Evolutionary conservation across 2,113 vertebrate species (phyloP).

Genomic region (Ptyas mucosa): DNA sequence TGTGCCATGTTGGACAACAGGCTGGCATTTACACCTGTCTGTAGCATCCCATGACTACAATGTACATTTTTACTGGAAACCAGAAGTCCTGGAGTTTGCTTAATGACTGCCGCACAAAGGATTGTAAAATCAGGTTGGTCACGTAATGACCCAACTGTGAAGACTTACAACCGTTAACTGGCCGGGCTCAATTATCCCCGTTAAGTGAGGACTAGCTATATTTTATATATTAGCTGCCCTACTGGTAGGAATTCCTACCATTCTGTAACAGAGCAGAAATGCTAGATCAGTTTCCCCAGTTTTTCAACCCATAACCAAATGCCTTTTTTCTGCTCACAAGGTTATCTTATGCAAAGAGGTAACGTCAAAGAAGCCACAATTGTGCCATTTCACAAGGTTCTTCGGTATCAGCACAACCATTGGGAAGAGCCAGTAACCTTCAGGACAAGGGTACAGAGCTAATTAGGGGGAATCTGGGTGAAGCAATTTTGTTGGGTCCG

Average conservation of each 20-base stretch:
- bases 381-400: background rate
- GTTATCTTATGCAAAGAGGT: background rate
- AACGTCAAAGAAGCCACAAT: background rate
- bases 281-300: background rate
- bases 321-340: background rate
- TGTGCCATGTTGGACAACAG: no score
- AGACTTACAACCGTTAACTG: background rate
- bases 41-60: no score
- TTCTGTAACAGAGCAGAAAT: no score
- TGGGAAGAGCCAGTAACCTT: no score
- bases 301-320: background rate
- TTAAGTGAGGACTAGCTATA: no score
- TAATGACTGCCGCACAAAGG: accelerated
- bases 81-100: background rate
- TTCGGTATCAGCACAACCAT: no score
- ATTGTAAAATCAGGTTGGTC: background rate
- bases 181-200: background rate
- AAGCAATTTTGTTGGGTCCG: background rate
- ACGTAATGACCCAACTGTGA: background rate
- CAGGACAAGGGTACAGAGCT: background rate
- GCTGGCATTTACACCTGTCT: no score
- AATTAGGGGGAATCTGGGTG: background rate
- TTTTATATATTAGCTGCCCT: background rate
- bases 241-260: background rate
- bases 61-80: background rate